Conservation (phyloP, 2,797 vertebrate genomes). For the Euphonia xanthogaster region DNA sequence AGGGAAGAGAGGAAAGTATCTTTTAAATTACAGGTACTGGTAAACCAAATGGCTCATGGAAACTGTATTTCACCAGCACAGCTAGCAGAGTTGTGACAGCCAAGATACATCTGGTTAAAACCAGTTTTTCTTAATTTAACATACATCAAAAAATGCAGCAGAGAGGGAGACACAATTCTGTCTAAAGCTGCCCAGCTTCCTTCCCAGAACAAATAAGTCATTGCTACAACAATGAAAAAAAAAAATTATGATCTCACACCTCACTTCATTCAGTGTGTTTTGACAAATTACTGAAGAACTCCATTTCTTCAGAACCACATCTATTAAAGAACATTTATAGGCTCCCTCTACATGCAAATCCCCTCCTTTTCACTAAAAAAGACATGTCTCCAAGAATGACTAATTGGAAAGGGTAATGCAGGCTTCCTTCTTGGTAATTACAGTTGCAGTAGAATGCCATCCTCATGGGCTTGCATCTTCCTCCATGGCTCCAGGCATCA, state of each 20-base stretch:
- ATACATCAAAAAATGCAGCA: not conserved
- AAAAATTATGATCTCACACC: not conserved
- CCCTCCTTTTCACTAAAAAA: not conserved
- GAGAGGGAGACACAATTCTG: not conserved
- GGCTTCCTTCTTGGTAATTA: not conserved
- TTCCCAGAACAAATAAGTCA: not conserved
- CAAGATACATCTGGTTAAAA: not conserved
- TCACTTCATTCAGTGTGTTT: not conserved
- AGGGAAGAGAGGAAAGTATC: not conserved
- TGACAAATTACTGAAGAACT: constrained; percentile 33
- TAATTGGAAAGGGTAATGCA: not conserved
- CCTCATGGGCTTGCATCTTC: not conserved
- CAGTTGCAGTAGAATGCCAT: not conserved
- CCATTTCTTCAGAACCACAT: not conserved
- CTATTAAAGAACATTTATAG: constrained; percentile 27
- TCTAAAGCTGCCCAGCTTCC: not conserved
- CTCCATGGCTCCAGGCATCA: not conserved
- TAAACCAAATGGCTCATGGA: not conserved
- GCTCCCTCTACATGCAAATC: not conserved
- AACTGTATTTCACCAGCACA: not conserved
- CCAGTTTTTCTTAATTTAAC: not conserved
- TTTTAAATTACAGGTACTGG: not conserved
- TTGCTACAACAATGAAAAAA: not conserved
- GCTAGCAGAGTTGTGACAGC: not conserved
- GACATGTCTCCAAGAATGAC: not conserved